Evolutionary conservation across 2,888 invertebrate genomes (phyloP), one percentile per base, ranked within the genome.

Genomic region (Artemia sinica): DNA sequence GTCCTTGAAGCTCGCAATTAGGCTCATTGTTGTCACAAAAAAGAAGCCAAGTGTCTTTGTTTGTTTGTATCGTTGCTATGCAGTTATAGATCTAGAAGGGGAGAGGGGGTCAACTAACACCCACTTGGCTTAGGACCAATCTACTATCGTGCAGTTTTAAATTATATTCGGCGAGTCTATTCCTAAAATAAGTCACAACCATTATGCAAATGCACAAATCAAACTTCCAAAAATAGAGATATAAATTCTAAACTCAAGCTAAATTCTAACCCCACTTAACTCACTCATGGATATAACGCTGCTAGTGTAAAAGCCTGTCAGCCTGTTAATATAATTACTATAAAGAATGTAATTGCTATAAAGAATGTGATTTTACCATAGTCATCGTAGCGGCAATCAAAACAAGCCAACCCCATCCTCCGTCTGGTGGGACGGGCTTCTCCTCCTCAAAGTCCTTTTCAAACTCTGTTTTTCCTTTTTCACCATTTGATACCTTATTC

Each of bases 321-420:
- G 18, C 58, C 58, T 58, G 58, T 18, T 58, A 58, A 58, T n/a
- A 58, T 1, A 7, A 58, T n/a, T 8, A 8, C 18, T 8, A 9
- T 1, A 8, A 8, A 2, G 52, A n/a, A 13, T n/a, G 3, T n/a
- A n/a, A 2, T n/a, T 58, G 8, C 8, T 14, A 18, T 14, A 58
- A 14, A 58, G 8, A 18, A 18, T 1, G n/a, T 58, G 58, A 14
- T 8, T 18, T 10, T 58, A 58, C 58, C 58, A 58, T 58, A 18
- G 58, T 58, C 58, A 58, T 58, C 8, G 58, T 58, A 8, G 58
- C 58, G 8, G 14, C 58, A 58, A 58, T 18, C 58, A 58, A 58
- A 10, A 58, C 9, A 58, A 58, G 18, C 58, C 58, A 58, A 1
- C 58, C 58, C 58, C 58, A 58, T 8, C 58, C 58, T 9, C 58